Evolutionary conservation across 2,797 vertebrate genomes (phyloP).

Genomic region (Alectoris magna): DNA sequence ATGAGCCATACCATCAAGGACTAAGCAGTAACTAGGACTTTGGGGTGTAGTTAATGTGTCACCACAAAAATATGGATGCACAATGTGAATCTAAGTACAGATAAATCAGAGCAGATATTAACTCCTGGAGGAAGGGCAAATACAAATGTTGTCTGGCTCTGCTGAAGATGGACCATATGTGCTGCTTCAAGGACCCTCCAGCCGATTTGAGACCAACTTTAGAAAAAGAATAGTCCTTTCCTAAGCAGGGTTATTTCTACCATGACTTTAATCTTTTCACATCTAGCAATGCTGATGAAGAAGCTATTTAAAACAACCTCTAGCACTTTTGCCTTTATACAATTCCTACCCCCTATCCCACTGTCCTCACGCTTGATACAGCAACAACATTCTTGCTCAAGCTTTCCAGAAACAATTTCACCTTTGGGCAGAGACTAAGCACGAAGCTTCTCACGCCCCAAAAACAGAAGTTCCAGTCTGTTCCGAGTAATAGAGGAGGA

Average conservation of each 20-base stretch:
- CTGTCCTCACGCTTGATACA: conserved; percentile 21
- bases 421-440: conserved; percentile 45
- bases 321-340: conserved; percentile 22
- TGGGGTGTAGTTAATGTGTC: background rate
- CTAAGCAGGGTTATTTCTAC: background rate
- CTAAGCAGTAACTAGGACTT: background rate
- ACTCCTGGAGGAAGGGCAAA: background rate
- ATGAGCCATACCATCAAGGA: background rate
- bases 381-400: conserved; percentile 58
- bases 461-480: conserved; percentile 41
- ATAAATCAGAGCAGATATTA: background rate
- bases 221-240: background rate
- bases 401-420: conserved; percentile 59
- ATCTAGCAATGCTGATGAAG: background rate
- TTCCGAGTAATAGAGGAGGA: conserved; percentile 23
- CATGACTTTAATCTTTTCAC: background rate
- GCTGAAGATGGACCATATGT: background rate
- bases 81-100: background rate
- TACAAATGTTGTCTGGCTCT: background rate
- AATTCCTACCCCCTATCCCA: background rate
- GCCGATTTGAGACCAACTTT: background rate
- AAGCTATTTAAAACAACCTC: conserved; percentile 16
- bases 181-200: background rate
- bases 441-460: background rate
- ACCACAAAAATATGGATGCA: background rate